Evolutionary conservation across 2,888 invertebrate genomes (phyloP), one percentile per base, ranked within the genome.

Genomic region (Drosophila bunnanda): DNA sequence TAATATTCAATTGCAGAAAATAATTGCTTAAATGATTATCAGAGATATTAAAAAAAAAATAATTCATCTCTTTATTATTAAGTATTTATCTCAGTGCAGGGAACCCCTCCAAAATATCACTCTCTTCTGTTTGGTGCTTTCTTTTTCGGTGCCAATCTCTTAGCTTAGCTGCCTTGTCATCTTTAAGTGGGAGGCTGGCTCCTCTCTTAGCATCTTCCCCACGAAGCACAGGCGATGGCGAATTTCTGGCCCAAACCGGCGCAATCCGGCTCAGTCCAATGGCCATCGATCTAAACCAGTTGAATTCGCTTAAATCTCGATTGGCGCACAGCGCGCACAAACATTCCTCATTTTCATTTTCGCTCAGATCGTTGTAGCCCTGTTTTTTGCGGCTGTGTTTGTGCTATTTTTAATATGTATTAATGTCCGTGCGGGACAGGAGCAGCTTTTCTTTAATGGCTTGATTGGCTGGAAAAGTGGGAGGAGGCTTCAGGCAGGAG

Each of bases 281-380:
- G 60, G 46, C 75, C 80, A 85, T 90, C 80, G 89, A 90, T 82
- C 56, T 77, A 77, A 92, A 92, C 92, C 91, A 90, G 92, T 91
- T 91, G 87, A 82, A 88, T 87, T 90, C 82, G 90, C 89, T 89
- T 90, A 77, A 80, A 66, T 68, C 78, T 70, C 62, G 76, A 72
- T 77, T 53, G 68, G 65, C 55, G 67, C 22, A 34, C 50, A 34
- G 22, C 50, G 15, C 20, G 20, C 41, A 73, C 73, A 65, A 55
- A 52, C 71, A 75, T 62, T 71, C 43, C 52, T 61, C 74, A 69
- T 65, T 69, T 56, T 60, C 76, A 69, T 62, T 65, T 56, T 46
- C 48, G 36, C 65, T 67, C 39, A 48, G 36, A 15, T 54, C 17
- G 30, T 38, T 48, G 69, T 59, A 43, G 50, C 69, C 44, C 39